A percentile compares a stretch with the other conserved stretches of the same genome.
These are phyloP conservation scores for Macrotus californicus DNA, from an alignment of 2,113 vertebrate species.

Conservation along the genomic window DNA sequence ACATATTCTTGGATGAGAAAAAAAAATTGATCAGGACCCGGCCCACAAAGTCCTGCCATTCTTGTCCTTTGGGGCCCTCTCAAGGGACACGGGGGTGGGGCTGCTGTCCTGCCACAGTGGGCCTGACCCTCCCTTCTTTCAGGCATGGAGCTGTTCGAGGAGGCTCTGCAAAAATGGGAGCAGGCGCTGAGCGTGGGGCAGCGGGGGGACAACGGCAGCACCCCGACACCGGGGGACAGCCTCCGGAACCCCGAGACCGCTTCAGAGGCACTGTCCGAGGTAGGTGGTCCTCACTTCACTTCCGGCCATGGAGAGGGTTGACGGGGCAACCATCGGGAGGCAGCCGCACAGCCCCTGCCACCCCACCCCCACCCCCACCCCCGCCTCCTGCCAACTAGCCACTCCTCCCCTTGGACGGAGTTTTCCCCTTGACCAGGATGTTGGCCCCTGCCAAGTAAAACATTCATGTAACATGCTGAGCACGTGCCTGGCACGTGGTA, in stretches of 20 bases:
- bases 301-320: too few relatives aligned
- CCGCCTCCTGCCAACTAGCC: too few relatives aligned
- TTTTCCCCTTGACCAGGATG: too few relatives aligned
- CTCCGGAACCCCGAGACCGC: slow-evolving; percentile 68
- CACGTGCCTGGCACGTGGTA: neutral
- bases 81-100: neutral
- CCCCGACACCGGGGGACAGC: slow-evolving; percentile 72
- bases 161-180: slow-evolving; percentile 97
- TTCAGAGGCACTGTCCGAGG: slow-evolving; percentile 77
- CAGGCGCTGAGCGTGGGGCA: slow-evolving; percentile 92
- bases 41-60: fast-evolving
- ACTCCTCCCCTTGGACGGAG: neutral
- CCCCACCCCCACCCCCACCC: too few relatives aligned
- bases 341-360: too few relatives aligned
- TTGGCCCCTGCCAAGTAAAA: neutral
- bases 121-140: neutral
- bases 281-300: slow-evolving; percentile 51
- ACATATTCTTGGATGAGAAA: too few relatives aligned
- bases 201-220: slow-evolving; percentile 76
- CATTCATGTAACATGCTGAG: fast-evolving
- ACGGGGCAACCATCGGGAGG: neutral
- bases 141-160: slow-evolving; percentile 99
- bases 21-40: neutral
- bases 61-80: neutral
- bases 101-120: neutral